Conservation (phyloP, 2,888 invertebrate genomes). For the Oxyteleia sp. region DNA sequence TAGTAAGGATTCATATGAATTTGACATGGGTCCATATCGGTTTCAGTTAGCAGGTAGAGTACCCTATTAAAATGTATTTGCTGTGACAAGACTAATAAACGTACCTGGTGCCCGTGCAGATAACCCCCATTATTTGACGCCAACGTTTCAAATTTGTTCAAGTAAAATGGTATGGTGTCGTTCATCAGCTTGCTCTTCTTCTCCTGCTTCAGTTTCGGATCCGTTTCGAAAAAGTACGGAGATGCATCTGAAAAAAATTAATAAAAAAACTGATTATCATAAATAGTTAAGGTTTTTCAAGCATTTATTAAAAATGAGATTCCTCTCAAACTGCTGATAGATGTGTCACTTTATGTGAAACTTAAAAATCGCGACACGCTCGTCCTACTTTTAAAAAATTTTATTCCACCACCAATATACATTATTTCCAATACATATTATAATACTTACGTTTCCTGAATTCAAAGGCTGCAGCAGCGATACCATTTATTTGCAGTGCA, state of each 20-base stretch:
- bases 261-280: too few species aligned
- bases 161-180: slow-evolving; percentile 80
- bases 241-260: slow-evolving; percentile 74
- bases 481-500: slow-evolving; percentile 80
- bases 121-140: slow-evolving; percentile 81
- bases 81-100: too few species aligned
- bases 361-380: slow-evolving; percentile 53
- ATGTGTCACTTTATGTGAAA: slow-evolving; percentile 2
- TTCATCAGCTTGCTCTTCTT: slow-evolving; percentile 78
- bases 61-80: too few species aligned
- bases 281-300: too few species aligned
- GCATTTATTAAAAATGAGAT: neutral
- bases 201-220: slow-evolving; percentile 77
- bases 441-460: slow-evolving; percentile 81
- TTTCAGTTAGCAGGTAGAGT: too few species aligned
- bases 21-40: too few species aligned
- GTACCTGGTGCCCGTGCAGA: slow-evolving; percentile 82
- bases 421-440: slow-evolving; percentile 61
- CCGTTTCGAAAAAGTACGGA: slow-evolving; percentile 78
- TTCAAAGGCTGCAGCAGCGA: slow-evolving; percentile 80
- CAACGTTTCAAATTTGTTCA: slow-evolving; percentile 80
- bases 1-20: too few species aligned
- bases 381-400: slow-evolving; percentile 48
- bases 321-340: slow-evolving; percentile 5
- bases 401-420: slow-evolving; percentile 30